These are phyloP conservation scores for Abrostola triplasia DNA, from an alignment of 2,888 invertebrate genomes.

Conservation along the genomic window DNA sequence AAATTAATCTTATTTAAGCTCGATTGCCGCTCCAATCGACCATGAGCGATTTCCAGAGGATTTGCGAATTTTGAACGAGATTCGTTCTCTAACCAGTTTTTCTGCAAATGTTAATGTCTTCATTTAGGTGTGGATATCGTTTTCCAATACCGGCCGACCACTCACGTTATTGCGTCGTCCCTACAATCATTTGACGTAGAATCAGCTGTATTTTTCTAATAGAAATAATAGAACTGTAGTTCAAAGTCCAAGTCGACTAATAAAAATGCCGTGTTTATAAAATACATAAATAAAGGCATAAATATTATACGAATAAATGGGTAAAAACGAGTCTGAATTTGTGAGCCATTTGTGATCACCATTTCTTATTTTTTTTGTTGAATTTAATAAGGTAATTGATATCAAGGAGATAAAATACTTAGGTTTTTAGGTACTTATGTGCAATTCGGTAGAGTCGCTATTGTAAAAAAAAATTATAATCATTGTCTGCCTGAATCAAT, in stretches of 20 bases:
- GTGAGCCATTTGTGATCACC: no score
- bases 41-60: constrained; percentile 64
- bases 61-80: constrained; percentile 58
- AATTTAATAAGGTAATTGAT: no score
- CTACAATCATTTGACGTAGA: constrained; percentile 15
- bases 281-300: no score
- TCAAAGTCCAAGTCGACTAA: no score
- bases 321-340: no score
- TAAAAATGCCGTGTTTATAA: no score
- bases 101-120: constrained; percentile 56
- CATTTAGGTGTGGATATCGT: constrained; percentile 58
- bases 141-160: constrained; percentile 56
- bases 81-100: constrained; percentile 55
- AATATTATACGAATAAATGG: no score
- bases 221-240: background rate
- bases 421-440: no score
- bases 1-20: constrained; percentile 75
- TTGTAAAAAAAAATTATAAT: no score
- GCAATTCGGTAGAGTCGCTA: no score
- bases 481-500: background rate
- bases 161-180: constrained; percentile 7
- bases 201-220: background rate
- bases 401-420: no score
- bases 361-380: no score
- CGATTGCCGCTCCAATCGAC: constrained; percentile 67